Percentiles rank a stretch among this genome's conserved stretches.
phyloP scores from a whole-genome alignment of 2,113 vertebrate species.

The Strix uralensis region DNA sequence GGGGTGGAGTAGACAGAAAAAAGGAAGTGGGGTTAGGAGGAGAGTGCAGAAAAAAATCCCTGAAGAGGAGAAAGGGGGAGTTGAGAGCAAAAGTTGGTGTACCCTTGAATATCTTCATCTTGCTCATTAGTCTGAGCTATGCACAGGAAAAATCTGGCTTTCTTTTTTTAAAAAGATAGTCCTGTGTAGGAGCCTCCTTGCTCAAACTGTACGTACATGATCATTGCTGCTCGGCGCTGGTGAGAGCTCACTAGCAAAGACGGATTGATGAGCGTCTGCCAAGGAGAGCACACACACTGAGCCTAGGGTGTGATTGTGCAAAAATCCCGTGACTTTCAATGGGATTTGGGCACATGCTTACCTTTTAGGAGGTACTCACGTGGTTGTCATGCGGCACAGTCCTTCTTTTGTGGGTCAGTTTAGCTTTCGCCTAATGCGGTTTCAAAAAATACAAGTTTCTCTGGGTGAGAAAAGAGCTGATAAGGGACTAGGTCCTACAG shows the following conservation, averaged over 20 bases:
- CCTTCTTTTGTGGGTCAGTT: neutral
- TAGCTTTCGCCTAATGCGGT: neutral
- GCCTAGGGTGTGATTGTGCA: neutral
- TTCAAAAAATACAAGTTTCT: neutral
- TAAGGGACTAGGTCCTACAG: neutral
- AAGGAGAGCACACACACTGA: fast-evolving
- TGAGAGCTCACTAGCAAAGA: neutral
- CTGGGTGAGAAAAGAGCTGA: neutral
- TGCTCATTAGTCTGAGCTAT: neutral
- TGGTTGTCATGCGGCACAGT: neutral
- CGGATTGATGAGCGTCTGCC: fast-evolving
- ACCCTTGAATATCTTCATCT: neutral
- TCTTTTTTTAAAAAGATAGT: neutral
- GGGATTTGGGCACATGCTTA: neutral
- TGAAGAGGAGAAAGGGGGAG: neutral
- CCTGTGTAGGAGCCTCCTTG: neutral
- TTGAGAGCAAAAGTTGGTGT: neutral
- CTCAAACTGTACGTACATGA: fast-evolving
- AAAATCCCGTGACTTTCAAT: neutral
- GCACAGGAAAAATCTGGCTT: neutral
- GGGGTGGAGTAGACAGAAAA: neutral
- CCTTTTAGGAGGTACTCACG: neutral
- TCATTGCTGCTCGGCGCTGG: neutral
- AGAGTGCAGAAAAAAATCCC: neutral
- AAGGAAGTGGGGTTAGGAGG: neutral